Evolutionary conservation across 30 jellyfish, hydroid and myxozoan genomes (phyloP).

Genomic region (Catostylus mosaicus): DNA sequence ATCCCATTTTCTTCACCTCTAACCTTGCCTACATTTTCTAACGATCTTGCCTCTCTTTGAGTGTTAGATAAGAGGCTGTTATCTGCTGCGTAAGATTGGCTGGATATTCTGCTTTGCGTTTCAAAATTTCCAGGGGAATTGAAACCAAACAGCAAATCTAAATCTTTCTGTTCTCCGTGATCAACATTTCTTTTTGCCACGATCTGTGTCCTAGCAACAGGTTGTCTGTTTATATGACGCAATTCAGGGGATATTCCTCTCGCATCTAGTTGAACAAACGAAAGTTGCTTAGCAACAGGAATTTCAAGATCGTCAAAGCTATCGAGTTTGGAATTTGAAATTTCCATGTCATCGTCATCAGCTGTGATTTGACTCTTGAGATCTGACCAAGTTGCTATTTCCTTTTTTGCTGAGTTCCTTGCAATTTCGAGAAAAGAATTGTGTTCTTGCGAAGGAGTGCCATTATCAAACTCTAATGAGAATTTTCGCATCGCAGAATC

Average conservation of each 20-base stretch:
- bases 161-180: neutral
- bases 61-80: neutral
- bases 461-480: neutral
- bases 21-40: neutral
- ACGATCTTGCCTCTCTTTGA: neutral
- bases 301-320: constrained; percentile 38
- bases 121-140: neutral
- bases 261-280: constrained; percentile 62
- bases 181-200: neutral
- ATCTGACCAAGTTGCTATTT: constrained; percentile 42
- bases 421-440: constrained; percentile 46
- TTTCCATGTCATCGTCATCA: neutral
- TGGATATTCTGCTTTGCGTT: neutral
- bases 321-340: neutral
- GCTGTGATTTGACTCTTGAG: constrained; percentile 20
- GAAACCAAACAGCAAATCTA: neutral
- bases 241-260: constrained; percentile 14
- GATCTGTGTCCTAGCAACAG: neutral
- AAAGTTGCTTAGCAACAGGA: constrained; percentile 64
- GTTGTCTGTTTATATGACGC: neutral
- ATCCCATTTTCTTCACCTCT: neutral
- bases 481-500: neutral
- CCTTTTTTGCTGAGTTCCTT: constrained; percentile 47
- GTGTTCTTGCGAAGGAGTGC: neutral
- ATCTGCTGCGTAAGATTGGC: neutral